phyloP scores from a whole-genome alignment of 2,888 invertebrate species.

The Tenthredo mesomela region DNA sequence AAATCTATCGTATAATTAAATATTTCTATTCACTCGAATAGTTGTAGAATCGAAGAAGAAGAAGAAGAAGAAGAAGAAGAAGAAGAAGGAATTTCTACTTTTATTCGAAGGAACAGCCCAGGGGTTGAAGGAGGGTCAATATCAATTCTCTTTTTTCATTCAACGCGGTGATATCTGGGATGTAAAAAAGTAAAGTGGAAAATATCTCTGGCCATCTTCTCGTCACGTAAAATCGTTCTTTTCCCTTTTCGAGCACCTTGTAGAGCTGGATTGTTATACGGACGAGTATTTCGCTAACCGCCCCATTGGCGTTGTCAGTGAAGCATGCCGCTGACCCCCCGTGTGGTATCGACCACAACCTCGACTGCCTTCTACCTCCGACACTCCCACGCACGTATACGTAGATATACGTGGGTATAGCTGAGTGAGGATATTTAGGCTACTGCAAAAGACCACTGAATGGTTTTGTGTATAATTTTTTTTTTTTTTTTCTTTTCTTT shows the following conservation, averaged over 20 bases:
- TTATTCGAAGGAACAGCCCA: background rate
- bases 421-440: conserved; percentile 36
- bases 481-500: background rate
- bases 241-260: conserved; percentile 41
- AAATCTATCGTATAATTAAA: conserved; percentile 47
- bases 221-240: conserved; percentile 21
- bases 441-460: conserved; percentile 29
- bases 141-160: conserved; percentile 39
- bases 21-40: conserved; percentile 36
- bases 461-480: conserved; percentile 8
- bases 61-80: conserved; percentile 1
- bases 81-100: conserved; percentile 4
- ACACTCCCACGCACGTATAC: conserved; percentile 52
- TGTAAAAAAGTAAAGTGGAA: conserved; percentile 42
- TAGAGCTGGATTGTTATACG: conserved; percentile 63
- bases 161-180: conserved; percentile 7
- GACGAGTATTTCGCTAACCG: conserved; percentile 67
- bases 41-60: background rate
- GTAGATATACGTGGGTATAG: background rate
- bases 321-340: conserved; percentile 68
- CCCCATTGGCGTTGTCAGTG: conserved; percentile 70
- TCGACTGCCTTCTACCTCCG: conserved; percentile 56
- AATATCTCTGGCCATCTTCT: conserved; percentile 36
- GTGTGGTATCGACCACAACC: conserved; percentile 65
- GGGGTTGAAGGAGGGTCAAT: conserved; percentile 38